Evolutionary conservation across 2,113 vertebrate species (phyloP).

Genomic region (Epinephelus moara): DNA sequence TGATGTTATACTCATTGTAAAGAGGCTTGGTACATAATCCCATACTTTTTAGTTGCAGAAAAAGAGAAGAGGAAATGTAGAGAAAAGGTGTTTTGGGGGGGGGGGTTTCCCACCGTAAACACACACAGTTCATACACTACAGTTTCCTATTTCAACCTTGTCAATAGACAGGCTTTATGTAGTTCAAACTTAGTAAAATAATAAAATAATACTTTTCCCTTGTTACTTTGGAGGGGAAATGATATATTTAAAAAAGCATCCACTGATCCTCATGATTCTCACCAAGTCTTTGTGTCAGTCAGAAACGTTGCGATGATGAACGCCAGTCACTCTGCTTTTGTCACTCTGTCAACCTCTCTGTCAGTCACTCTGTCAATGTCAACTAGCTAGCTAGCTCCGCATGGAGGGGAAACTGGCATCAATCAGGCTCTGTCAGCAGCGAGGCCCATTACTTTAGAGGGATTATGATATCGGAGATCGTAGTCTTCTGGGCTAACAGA

Average conservation of each 20-base stretch:
- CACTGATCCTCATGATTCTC: constrained; percentile 35
- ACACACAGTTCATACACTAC: background rate
- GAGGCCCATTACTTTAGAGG: constrained; percentile 59
- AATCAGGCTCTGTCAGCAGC: constrained; percentile 67
- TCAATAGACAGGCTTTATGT: background rate
- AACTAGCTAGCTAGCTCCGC: constrained; percentile 45
- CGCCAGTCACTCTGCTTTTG: constrained; percentile 57
- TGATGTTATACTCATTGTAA: too few species aligned
- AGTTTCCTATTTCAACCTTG: background rate
- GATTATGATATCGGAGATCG: constrained; percentile 64
- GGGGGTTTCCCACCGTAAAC: background rate
- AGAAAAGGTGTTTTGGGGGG: background rate
- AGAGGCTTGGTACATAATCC: too few species aligned
- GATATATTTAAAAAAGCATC: background rate
- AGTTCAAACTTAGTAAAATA: background rate
- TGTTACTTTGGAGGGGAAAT: background rate
- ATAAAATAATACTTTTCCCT: background rate
- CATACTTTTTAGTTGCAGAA: background rate
- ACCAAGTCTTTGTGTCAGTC: constrained; percentile 33
- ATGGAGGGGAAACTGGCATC: constrained; percentile 58
- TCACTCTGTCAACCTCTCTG: constrained; percentile 68
- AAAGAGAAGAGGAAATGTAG: background rate
- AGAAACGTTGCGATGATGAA: constrained; percentile 51
- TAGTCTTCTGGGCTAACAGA: constrained; percentile 40
- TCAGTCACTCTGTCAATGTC: constrained; percentile 75